These are phyloP conservation scores for Carettochelys insculpta DNA, from an alignment of 2,113 vertebrate genomes.

Conservation along the genomic window DNA sequence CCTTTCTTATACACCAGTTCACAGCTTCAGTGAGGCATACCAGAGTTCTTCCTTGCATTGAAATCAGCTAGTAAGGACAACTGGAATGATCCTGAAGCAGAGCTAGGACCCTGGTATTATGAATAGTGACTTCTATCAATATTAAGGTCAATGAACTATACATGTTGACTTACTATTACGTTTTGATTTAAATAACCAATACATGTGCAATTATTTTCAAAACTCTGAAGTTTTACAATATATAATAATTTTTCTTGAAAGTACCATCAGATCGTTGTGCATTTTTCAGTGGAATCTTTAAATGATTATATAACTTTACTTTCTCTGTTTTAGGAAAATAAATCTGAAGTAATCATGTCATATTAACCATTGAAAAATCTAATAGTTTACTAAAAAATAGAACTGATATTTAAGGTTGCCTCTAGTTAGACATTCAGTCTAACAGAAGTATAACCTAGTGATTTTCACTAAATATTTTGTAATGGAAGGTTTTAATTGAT, in stretches of 20 bases:
- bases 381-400: not conserved
- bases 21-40: not conserved
- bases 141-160: not conserved
- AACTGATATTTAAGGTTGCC: not conserved
- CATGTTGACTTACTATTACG: not conserved
- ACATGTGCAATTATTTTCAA: not conserved
- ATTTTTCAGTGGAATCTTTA: conserved; percentile 14
- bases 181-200: not conserved
- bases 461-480: not conserved
- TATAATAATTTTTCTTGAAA: not conserved
- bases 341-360: conserved; percentile 12
- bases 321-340: not conserved
- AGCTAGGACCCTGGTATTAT: no score
- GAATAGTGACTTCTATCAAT: not conserved
- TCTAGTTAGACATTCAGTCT: not conserved
- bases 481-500: not conserved
- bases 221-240: not conserved
- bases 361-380: not conserved
- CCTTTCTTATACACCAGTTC: not conserved
- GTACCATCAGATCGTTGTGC: not conserved
- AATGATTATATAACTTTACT: not conserved
- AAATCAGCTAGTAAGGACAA: not conserved
- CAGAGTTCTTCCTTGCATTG: not conserved
- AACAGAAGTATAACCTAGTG: not conserved
- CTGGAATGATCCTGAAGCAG: not conserved